Conservation (phyloP, 2,797 vertebrate species). For the Buphagus erythrorhynchus region DNA sequence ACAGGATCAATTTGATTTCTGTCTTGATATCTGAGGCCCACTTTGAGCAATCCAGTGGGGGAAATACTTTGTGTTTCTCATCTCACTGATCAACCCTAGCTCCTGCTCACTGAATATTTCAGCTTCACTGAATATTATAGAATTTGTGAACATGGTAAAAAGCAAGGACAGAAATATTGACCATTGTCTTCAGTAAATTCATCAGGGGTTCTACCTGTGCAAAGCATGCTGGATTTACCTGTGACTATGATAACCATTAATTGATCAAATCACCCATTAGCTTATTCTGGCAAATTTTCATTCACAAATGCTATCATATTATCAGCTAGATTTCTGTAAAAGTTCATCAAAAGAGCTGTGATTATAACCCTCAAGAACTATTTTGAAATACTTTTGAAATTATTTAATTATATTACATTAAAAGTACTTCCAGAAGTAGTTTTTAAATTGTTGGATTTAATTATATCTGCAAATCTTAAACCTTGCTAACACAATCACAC, state of each 20-base stretch:
- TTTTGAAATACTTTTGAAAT: not conserved
- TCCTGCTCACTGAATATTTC: not conserved
- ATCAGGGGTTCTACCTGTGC: not conserved
- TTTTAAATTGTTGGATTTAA: not conserved
- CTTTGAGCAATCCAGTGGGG: not conserved
- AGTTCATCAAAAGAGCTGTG: not conserved
- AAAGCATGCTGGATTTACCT: not conserved
- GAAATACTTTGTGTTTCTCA: not conserved
- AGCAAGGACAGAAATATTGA: not conserved
- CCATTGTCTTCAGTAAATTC: not conserved
- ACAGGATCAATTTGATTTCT: not conserved
- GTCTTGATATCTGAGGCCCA: not conserved
- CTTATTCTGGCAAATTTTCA: not conserved
- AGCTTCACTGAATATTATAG: not conserved
- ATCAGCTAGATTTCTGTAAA: not conserved
- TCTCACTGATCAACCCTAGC: not conserved
- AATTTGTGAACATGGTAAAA: not conserved
- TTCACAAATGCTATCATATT: not conserved
- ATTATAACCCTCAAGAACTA: not conserved
- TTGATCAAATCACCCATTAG: not conserved
- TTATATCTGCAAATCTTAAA: not conserved
- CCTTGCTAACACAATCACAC: not conserved
- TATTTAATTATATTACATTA: not conserved
- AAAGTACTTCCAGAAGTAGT: not conserved
- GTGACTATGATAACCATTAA: not conserved